Conservation (phyloP, 2,113 vertebrate genomes). For the Pandion haliaetus region DNA sequence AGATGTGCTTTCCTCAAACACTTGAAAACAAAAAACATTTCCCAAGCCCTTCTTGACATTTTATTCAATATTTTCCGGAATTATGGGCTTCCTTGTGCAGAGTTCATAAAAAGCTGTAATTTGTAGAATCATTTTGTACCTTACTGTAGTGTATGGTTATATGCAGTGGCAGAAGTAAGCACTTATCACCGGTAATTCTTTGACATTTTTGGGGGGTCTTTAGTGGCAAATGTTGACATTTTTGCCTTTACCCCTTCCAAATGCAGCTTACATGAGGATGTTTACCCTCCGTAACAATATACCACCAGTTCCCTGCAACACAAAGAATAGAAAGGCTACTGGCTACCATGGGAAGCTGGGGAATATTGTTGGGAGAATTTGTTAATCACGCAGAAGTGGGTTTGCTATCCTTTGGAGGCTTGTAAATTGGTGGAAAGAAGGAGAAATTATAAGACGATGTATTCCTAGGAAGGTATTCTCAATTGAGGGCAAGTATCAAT, state of each 20-base stretch:
- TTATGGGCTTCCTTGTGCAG: background rate
- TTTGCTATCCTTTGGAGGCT: background rate
- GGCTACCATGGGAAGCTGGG: background rate
- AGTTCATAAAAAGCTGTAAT: background rate
- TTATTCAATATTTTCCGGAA: background rate
- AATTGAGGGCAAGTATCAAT: background rate
- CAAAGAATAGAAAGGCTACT: background rate
- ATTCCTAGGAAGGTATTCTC: background rate
- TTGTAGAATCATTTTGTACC: background rate
- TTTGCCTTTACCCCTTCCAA: background rate
- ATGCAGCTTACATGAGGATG: background rate
- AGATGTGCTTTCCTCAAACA: background rate
- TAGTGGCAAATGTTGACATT: background rate
- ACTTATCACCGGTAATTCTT: background rate
- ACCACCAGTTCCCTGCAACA: background rate
- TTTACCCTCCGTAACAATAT: background rate
- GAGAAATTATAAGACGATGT: rapidly evolving
- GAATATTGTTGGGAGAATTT: background rate
- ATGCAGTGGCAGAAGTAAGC: background rate
- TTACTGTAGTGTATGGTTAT: background rate
- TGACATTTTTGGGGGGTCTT: background rate
- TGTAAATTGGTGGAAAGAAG: background rate
- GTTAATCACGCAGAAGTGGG: background rate
- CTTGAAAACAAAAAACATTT: background rate
- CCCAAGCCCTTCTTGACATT: background rate